Base-by-base conservation (phyloP, 2,113 vertebrate species). In the Odocoileus hemionus region DNA sequence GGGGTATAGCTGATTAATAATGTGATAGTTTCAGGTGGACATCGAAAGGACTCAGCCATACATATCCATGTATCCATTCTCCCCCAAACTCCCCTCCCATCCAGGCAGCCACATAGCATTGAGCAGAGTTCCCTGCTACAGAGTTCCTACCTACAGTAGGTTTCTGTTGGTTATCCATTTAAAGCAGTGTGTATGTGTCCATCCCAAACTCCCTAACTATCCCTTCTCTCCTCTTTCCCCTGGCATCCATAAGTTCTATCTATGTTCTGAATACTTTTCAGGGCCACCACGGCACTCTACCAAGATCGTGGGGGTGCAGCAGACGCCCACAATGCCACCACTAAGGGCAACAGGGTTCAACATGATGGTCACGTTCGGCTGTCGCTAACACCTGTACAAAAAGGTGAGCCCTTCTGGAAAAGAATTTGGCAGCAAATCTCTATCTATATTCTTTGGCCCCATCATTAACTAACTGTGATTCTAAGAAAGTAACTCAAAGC, bases 321-420 rank as follows among this genome's bases (percentile, higher is more conserved):
- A 16, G 36, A 36, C 1, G 0, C 2, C 7, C 57, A 23, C 21
- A 19, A 50, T 6, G 60, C 82, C 47, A 4, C 13, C 33, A 2
- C 25, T 4, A 12, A 55, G 82, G 16, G 30, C 82, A 19, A 10
- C 70, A 1, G 0, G 2, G 33, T 14, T 36, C 57, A 16, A n/a
- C 0, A 10, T 7, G 19, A 25, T 8, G 0, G 45, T 28, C 1
- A 7, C 8, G 25, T 13, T 33, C 58, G 7, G 0, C 2, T 15
- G 2, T 19, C 1, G 1, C 33, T 14, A 11, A 17, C 2, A 43
- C 26, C 54, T 43, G 39, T 6, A 30, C 52, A 52, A 43, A 45
- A 57, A 9, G 3, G 16, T 30, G 3, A 6, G 5, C 6, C 17
- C 84, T 74, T 54, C 5, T 17, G 6, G 15, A 39, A 83, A n/a